Base-by-base conservation (phyloP, 2,797 vertebrate genomes). In the Sebastes dallii region DNA sequence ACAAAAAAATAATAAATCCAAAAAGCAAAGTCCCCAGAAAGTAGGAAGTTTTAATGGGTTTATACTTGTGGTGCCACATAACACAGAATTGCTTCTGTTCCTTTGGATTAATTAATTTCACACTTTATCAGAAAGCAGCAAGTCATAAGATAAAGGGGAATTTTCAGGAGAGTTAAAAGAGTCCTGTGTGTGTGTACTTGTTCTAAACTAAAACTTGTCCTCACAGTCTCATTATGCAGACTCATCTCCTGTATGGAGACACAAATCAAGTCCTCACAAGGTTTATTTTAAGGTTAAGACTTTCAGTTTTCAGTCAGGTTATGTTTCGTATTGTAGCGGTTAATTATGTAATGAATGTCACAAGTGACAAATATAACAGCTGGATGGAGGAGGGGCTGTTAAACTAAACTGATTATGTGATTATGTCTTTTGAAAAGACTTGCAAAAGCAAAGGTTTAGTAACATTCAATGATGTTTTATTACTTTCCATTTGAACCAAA, bases 131-230 rank as follows among this genome's bases (percentile, higher is more conserved):
- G 6, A 25, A 39, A 55, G 24, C 71, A 67, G 66, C 14, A 13
- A 78, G 84, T 91, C 83, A 91, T 77, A 52, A 73, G 81, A 68
- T 80, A 6, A 46, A 61, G 46, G 6, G 1, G 20, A 16, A 32
- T 32, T 88, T 84, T 36, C 7, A 36, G 55, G 11, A 9, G 27
- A 76, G 29, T 16, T 27, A 1, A 27, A 34, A 25, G 42, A 32
- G 11, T n/a, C 62, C 6, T 64, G 46, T 55, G 6, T 75, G 6
- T 75, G 34, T 75, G 8, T 32, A 12, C 25, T 46, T n/a, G 25
- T 30, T 2, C 36, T 66, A 16, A 25, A 32, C 25, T 52, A 39
- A 22, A 32, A 9, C 8, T 4, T 58, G 22, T 24, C 27, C 9
- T 9, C 32, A 34, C 25, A 55, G 36, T 24, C 20, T 50, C 36